Base-by-base conservation (phyloP, 2,888 invertebrate species). In the Stratiomys singularior region DNA sequence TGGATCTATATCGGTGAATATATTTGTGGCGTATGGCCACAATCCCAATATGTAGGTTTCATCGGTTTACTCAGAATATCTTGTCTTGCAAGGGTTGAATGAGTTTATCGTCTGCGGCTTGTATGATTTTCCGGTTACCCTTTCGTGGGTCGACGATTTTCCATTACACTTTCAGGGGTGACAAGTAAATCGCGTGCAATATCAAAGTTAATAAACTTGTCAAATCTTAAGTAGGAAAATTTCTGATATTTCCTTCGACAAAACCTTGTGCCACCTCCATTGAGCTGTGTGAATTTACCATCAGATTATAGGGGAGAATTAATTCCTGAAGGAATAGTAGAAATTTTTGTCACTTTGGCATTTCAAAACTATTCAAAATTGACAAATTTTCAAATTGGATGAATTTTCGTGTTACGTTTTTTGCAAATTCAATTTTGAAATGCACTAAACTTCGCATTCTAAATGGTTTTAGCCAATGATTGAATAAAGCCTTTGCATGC, bases 121-220 rank as follows among this genome's bases (percentile, higher is more conserved):
- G 69, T 72, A 58, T 74, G 74, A 58, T 74, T 74, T 74, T 58
- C 58, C 58, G 74, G 58, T 25, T 74, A 58, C 76, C 46, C 76
- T 64, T 60, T 63, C 76, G 1, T 27, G 13, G 47, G 15, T 15
- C 27, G 47, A 11, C 3, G n/a, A 47, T 44, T 66, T 69, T 69
- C 47, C 58, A 60, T 60, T 46, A 25, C 30, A 52, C 37, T 76
- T 27, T 11, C 15, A 27, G 18, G 63, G 66, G 63, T 77, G 78
- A 77, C 58, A 80, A 79, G 76, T 60, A 76, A 80, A 79, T 80
- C 80, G 80, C 80, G 80, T 80, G 80, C 79, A 66, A 79, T 80
- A 80, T 80, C 80, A 80, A 79, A 80, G 80, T 80, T 80, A 80
- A 80, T 80, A 80, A 80, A 80, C 78, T 80, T 80, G 80, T 80